These are phyloP conservation scores for Pachypeltis micranthus DNA, from an alignment of 1,140 invertebrate species.

Conservation along the genomic window DNA sequence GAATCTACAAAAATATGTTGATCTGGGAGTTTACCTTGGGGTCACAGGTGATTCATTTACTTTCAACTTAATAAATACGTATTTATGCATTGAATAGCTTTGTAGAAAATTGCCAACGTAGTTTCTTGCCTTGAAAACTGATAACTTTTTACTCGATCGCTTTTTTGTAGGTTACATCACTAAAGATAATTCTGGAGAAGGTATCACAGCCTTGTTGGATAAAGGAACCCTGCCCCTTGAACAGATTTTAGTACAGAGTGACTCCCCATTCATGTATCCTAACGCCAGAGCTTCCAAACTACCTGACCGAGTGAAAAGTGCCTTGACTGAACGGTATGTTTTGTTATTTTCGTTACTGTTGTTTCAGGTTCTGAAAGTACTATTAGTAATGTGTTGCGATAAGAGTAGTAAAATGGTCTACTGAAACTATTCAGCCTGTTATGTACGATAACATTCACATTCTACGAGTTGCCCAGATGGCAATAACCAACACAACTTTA, in stretches of 20 bases:
- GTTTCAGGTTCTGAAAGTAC: no score
- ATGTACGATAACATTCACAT: no score
- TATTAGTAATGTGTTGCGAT: no score
- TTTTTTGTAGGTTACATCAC: conserved; percentile 64
- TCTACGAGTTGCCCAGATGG: no score
- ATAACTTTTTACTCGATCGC: neutral
- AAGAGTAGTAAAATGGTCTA: no score
- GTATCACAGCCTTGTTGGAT: conserved; percentile 70
- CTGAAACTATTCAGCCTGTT: no score
- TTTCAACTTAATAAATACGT: no score
- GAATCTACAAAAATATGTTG: conserved; percentile 73
- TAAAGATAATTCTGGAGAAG: conserved; percentile 85
- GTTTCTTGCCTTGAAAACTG: neutral
- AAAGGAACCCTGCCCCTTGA: conserved; percentile 71
- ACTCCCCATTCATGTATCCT: conserved; percentile 92
- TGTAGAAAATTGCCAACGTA: no score
- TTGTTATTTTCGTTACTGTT: no score
- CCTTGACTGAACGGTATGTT: conserved; percentile 65
- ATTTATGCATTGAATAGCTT: no score
- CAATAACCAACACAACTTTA: no score
- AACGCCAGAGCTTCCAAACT: conserved; percentile 88
- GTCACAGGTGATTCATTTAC: conserved; percentile 73
- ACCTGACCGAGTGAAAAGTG: conserved; percentile 71
- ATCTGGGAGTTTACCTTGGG: conserved; percentile 76
- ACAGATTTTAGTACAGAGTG: conserved; percentile 75